phyloP scores from a whole-genome alignment of 2,113 vertebrate genomes.

The Perccottus glenii region DNA sequence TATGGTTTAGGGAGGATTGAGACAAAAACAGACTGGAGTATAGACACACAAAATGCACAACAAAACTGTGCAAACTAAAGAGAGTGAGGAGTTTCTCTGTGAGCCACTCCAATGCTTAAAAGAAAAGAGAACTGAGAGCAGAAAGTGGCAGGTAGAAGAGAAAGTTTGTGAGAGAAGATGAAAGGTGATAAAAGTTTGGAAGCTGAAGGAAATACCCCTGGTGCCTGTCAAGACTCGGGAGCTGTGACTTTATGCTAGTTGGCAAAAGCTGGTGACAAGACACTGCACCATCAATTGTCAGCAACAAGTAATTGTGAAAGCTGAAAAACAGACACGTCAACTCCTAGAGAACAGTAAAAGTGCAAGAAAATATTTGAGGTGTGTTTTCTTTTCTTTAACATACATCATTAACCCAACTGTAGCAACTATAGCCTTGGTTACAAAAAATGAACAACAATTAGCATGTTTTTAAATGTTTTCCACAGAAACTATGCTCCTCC shows the following conservation, averaged over 20 bases:
- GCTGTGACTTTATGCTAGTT: slow-evolving; percentile 39
- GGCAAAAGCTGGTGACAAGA: slow-evolving; percentile 23
- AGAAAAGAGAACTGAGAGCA: slow-evolving; percentile 43
- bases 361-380: slow-evolving; percentile 7
- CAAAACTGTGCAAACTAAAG: slow-evolving; percentile 39
- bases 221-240: slow-evolving; percentile 50
- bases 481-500: too few species aligned
- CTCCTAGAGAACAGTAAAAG: background rate
- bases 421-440: too few species aligned
- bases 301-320: slow-evolving; percentile 10
- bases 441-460: too few species aligned
- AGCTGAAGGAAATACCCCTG: slow-evolving; percentile 56
- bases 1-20: background rate
- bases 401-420: too few species aligned
- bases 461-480: too few species aligned
- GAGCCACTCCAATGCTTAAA: slow-evolving; percentile 38
- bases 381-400: too few species aligned
- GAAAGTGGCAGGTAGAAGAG: slow-evolving; percentile 48
- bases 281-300: slow-evolving; percentile 10
- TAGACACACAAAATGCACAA: slow-evolving; percentile 27
- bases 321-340: background rate
- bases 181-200: slow-evolving; percentile 57
- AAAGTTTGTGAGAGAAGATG: slow-evolving; percentile 51
- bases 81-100: slow-evolving; percentile 33
- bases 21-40: slow-evolving; percentile 28